phyloP scores from a whole-genome alignment of 2,113 vertebrate species.

The Cisticola juncidis region DNA sequence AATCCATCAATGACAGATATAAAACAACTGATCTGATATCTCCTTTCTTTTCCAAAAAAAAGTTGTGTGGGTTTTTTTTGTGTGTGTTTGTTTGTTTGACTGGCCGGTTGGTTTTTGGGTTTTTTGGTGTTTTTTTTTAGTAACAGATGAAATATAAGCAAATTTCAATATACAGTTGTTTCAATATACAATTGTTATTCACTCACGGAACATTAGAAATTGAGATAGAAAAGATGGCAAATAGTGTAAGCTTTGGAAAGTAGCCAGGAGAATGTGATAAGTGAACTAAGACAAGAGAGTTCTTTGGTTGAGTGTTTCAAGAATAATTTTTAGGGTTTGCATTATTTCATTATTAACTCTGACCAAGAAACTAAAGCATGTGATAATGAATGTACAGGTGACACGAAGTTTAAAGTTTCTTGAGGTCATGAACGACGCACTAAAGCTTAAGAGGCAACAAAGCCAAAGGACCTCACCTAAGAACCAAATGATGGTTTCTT shows the following conservation, averaged over 20 bases:
- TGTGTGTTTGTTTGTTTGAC: not conserved
- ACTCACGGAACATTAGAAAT: not conserved
- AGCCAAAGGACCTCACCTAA: not conserved
- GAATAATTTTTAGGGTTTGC: not conserved
- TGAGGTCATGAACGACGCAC: not conserved
- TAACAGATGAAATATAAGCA: not conserved
- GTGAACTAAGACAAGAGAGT: not conserved
- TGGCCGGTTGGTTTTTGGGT: not conserved
- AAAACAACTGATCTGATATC: not conserved
- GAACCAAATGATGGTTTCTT: not conserved
- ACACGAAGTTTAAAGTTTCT: not conserved
- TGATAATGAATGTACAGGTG: not conserved
- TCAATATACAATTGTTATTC: not conserved
- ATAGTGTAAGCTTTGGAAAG: not conserved
- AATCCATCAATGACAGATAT: not conserved
- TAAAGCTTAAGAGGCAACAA: not conserved
- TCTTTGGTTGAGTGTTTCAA: not conserved
- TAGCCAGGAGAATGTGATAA: not conserved
- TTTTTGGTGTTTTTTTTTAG: not conserved
- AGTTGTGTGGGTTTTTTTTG: not conserved
- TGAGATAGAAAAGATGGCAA: not conserved
- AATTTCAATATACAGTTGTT: not conserved
- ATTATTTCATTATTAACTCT: not conserved
- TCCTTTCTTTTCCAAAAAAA: not conserved
- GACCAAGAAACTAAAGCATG: not conserved